Evolutionary conservation across 2,797 vertebrate species (phyloP), one percentile per base, ranked within the genome.

Genomic region (Betta splendens): DNA sequence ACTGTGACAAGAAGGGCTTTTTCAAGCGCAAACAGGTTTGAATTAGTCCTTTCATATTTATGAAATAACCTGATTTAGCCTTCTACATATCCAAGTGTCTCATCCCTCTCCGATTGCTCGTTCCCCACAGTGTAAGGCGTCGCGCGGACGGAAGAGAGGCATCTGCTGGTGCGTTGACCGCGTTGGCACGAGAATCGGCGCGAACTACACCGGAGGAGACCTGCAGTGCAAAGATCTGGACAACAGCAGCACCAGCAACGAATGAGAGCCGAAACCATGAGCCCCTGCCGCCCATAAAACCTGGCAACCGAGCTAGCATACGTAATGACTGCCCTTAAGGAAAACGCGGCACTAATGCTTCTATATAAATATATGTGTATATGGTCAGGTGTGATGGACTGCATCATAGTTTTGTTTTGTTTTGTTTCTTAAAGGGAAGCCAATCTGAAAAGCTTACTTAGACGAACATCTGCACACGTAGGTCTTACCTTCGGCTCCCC

Each of bases 131-230:
- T 99, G 97, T 80, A 99, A 99, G 78, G 96, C 97, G 2, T 99
- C 96, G 23, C 94, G 94, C 9, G 96, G 96, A 18, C 94, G 95
- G 32, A 96, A 96, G 68, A 92, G 96, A 55, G 97, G 97, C 6
- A 91, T 98, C 85, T 99, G 97, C 89, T 99, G 97, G 97, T 99
- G 97, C 1, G 97, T 99, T 46, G 95, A 98, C 85, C 95, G 95
- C 68, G 95, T 96, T 0, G 97, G 97, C 4, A 87, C 93, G 72
- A 96, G 95, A 73, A 91, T 98, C 83, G 94, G 94, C 60, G 94
- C 94, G 51, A 94, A 94, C 86, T 95, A 93, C 31, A 88, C 92
- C 2, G 91, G 92, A 0, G 94, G 94, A 3, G 94, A 97, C 79
- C 92, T 98, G 79, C 96, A 98, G 83, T 98, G 97, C 89, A 96